Evolutionary conservation across 2,888 invertebrate species (phyloP), one percentile per base, ranked within the genome.

Genomic region (Himalopsyche tibetana): DNA sequence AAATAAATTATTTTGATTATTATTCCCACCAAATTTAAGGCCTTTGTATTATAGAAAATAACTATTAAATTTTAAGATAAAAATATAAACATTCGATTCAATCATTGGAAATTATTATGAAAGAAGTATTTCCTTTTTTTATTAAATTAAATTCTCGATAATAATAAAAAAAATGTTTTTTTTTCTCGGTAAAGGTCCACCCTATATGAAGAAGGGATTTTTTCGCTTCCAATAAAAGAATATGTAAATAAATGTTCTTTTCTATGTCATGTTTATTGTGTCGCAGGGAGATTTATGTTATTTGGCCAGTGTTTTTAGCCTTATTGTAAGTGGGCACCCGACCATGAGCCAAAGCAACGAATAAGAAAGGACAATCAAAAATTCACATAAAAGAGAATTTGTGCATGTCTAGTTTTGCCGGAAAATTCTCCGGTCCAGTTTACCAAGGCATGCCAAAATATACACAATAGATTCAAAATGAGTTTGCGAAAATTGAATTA

Each of bases 291-390:
- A 84, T 84, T 84, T 84, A 84, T 81, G 45, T 81, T 80, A 56
- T 63, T 84, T 63, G 56, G 80, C 81, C 63, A 63, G 82, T 51
- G 81, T 45, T 19, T 82, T 42, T 74, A 38, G 82, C 69, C 74
- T 51, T 82, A 85, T 69, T 51, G 82, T 69, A 45, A 45, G 84
- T 45, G 63, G 63, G 81, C n/a, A 82, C 69, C 51, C 38, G 38
- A 63, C 82, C 56, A 81, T 51, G 84, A 85, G 80, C 36, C 51
- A 69, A 69, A 69, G 81, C 84, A 85, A 82, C 74, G 74, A 82
- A 74, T 82, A 74, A 82, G 85, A 85, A 82, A 79, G 55, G 79
- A 82, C 85, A 85, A 85, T 85, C 82, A 85, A 82, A 85, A 85
- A 40, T n/a, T 82, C 85, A 40, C 85, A 82, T 85, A 85, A 84